phyloP scores from a whole-genome alignment of 2,113 vertebrate species.

The Panthera tigris region DNA sequence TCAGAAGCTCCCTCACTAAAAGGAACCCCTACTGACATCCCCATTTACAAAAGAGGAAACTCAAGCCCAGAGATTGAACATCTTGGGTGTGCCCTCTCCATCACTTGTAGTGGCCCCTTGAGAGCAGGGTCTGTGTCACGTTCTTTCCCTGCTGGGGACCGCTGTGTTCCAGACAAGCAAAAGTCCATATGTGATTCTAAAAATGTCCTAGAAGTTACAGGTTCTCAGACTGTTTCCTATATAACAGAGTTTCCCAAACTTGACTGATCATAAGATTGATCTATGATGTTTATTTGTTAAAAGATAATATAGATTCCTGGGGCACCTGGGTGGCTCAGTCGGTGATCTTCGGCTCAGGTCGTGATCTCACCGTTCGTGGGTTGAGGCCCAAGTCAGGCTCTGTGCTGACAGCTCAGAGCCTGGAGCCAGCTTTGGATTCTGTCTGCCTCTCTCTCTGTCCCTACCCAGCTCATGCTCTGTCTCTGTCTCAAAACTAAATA shows the following conservation, averaged over 20 bases:
- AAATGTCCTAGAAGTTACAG: neutral
- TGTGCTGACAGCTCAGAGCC: neutral
- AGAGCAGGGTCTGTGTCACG: neutral
- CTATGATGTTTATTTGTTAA: neutral
- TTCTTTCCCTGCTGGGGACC: neutral
- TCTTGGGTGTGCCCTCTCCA: neutral
- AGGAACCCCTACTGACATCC: neutral
- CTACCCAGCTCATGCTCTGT: neutral
- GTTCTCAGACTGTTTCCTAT: neutral
- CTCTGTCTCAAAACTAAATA: neutral
- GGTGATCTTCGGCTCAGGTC: neutral
- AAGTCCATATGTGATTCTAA: neutral
- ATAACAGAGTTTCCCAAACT: neutral
- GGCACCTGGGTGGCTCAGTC: neutral
- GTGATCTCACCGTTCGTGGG: neutral
- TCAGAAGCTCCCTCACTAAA: neutral
- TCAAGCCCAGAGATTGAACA: neutral
- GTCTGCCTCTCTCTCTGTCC: neutral
- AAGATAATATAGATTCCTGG: neutral
- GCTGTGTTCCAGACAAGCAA: neutral
- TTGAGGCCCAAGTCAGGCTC: neutral
- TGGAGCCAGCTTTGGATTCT: too few species aligned
- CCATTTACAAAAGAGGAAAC: neutral
- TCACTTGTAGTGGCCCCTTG: neutral
- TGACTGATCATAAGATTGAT: neutral